These are phyloP conservation scores for Lutjanus erythropterus DNA, from an alignment of 2,113 vertebrate species.

Conservation along the genomic window DNA sequence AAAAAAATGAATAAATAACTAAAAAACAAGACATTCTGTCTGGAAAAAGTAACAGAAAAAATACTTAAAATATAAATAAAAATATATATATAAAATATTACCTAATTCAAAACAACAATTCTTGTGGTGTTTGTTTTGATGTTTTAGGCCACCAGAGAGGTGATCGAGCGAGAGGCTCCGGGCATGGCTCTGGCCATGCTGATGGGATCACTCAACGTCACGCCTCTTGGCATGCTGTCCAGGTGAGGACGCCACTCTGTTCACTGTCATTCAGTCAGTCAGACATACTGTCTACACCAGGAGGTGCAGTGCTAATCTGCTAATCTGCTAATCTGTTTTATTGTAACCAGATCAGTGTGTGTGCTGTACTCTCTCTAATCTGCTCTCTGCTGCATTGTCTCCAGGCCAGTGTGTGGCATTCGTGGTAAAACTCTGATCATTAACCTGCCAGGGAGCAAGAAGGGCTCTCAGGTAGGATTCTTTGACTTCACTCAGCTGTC, in stretches of 20 bases:
- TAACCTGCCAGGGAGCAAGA: conserved; percentile 99
- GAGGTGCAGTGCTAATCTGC: background rate
- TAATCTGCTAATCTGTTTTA: conserved; percentile 15
- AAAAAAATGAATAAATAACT: background rate
- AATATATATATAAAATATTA: too few relatives aligned
- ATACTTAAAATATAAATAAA: background rate
- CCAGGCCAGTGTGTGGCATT: conserved; percentile 98
- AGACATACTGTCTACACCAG: background rate
- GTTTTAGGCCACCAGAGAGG: conserved; percentile 99
- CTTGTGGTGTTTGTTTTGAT: conserved; percentile 64
- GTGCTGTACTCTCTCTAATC: background rate
- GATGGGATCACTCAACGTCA: conserved; percentile 99
- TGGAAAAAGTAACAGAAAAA: background rate
- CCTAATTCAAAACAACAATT: background rate
- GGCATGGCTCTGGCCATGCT: conserved; percentile 99
- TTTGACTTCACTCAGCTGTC: background rate
- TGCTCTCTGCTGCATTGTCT: conserved; percentile 44
- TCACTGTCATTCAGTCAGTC: background rate
- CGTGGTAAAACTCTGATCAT: conserved; percentile 99
- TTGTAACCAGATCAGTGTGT: conserved; percentile 18
- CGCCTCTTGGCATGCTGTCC: conserved; percentile 98
- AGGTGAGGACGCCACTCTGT: conserved; percentile 85
- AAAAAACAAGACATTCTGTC: background rate
- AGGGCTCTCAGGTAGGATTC: conserved; percentile 96
- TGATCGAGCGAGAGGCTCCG: conserved; percentile 98